Percentiles rank a stretch among this genome's conserved stretches.
phyloP scores from a whole-genome alignment of 2,797 vertebrate species.

The Apogon hyalosoma region DNA sequence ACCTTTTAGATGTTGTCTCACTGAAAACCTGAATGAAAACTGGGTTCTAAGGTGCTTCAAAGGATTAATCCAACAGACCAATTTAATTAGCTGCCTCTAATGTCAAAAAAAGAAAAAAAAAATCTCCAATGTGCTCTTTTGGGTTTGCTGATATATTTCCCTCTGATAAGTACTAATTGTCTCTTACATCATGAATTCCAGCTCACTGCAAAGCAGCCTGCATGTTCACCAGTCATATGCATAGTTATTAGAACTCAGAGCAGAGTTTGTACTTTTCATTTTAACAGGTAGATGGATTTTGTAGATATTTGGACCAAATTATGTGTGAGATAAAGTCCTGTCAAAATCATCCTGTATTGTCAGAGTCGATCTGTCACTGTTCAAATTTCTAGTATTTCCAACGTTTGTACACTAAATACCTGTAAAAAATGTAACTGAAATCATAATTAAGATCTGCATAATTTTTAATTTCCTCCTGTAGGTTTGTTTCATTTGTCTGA shows the following conservation, averaged over 20 bases:
- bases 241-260: conserved; percentile 41
- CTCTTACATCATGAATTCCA: conserved; percentile 65
- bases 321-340: no score
- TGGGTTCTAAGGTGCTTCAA: conserved; percentile 59
- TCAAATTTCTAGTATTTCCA: conserved; percentile 16
- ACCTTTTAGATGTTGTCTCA: conserved; percentile 73
- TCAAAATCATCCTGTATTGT: neutral
- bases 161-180: conserved; percentile 72
- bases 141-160: conserved; percentile 64
- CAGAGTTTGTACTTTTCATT: conserved; percentile 20
- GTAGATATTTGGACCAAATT: no score
- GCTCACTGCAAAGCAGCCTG: conserved; percentile 44
- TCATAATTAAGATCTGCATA: conserved; percentile 14
- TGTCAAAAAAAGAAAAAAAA: conserved; percentile 74
- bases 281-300: no score
- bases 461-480: conserved; percentile 12
- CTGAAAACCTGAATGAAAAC: conserved; percentile 55
- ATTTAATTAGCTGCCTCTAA: conserved; percentile 80
- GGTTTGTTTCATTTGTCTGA: neutral
- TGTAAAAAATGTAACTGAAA: conserved; percentile 19
- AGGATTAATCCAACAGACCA: conserved; percentile 64
- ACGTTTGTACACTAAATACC: conserved; percentile 1
- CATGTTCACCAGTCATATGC: conserved; percentile 42
- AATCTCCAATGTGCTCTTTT: conserved; percentile 67
- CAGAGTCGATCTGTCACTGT: conserved; percentile 20